phyloP scores from a whole-genome alignment of 2,113 vertebrate species.

The Apodemus speciosus region DNA sequence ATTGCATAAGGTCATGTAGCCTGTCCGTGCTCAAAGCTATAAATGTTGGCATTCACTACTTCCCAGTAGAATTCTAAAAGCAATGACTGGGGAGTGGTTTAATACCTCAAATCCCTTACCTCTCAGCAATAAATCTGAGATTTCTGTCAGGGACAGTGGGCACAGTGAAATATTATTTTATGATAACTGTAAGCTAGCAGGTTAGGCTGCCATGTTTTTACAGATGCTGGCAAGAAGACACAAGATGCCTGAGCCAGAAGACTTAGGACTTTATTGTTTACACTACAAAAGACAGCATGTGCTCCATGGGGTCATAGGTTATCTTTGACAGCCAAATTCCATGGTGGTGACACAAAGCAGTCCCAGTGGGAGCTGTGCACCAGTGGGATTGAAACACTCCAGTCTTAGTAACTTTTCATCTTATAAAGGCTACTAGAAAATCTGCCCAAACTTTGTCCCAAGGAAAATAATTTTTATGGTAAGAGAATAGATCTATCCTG shows the following conservation, averaged over 20 bases:
- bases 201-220: background rate
- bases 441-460: background rate
- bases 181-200: background rate
- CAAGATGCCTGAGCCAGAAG: background rate
- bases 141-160: constrained; percentile 27
- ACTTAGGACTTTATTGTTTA: constrained; percentile 14
- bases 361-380: background rate
- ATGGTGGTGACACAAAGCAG: background rate
- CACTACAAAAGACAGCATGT: background rate
- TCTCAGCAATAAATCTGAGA: constrained; percentile 31
- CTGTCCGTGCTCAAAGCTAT: constrained; percentile 4
- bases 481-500: constrained; percentile 32
- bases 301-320: background rate
- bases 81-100: constrained; percentile 11
- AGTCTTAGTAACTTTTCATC: background rate
- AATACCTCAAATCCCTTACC: background rate
- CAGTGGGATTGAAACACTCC: background rate
- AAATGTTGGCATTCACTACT: background rate
- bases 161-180: background rate
- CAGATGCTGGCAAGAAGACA: background rate
- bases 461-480: constrained; percentile 21
- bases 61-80: background rate
- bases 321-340: background rate
- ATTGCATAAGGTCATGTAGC: background rate
- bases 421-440: constrained; percentile 17